Evolutionary conservation across 2,888 invertebrate genomes (phyloP), one percentile per base, ranked within the genome.

Genomic region (Hedya salicella): DNA sequence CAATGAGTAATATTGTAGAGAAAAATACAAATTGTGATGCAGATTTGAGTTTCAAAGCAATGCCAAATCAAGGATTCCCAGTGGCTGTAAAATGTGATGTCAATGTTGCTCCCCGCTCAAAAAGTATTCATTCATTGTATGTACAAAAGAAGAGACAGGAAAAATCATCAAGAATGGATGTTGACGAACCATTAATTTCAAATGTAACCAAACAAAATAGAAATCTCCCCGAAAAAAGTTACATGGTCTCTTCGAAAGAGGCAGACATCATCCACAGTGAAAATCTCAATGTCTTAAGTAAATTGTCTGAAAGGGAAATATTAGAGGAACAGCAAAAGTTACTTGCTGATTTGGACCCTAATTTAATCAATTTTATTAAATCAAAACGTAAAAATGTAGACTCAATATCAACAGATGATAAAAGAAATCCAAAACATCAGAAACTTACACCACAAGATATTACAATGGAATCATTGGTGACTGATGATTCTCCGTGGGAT

Each of bases 251-350:
- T 30, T 87, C 89, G 1, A 72, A 86, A 52, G 93, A 94, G 60
- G 93, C 93, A 0, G 78, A 79, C 46, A 88, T 93, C 74, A 96
- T 98, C 67, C 97, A 98, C 76, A 83, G 89, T 70, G 95, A 96
- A 85, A 98, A 98, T 86, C 50, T 95, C 0, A 87, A 93, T 72
- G 86, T 94, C 64, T 79, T 98, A 11, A 89, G 91, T 44, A 85
- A 93, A 77, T 95, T 98, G 96, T 93, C 94, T 1, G 90, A 94
- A 71, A 92, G 94, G 60, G 96, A 98, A 75, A 97, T 98, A 73
- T 75, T 96, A 14, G 93, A 93, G 60, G 97, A 97, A 81, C 94
- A 95, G 70, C 87, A 94, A 69, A 95, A 95, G 75, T 85, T 98
- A 19, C 76, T 97, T 9, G 73, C 82, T 11, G 92, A 80, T 52